Conservation (phyloP, 2,888 invertebrate species). For the Monoplex corrugatus region DNA sequence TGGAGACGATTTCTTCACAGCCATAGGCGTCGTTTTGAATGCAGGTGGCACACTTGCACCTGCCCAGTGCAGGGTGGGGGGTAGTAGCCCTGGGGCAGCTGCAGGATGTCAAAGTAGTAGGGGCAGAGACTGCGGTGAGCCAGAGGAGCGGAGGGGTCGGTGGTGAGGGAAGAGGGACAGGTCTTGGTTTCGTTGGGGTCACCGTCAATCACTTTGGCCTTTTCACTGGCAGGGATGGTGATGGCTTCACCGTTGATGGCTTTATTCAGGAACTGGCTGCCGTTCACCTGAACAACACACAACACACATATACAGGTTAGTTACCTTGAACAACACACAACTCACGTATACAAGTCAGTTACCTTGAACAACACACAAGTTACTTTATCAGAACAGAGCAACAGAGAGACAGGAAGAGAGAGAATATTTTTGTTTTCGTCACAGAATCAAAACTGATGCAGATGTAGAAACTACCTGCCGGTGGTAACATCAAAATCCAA, state of each 20-base stretch:
- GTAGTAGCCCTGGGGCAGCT: slow-evolving; percentile 44
- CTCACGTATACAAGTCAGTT: too few species aligned
- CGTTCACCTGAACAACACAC: background rate
- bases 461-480: too few species aligned
- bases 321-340: background rate
- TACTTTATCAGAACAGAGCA: too few species aligned
- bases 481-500: too few species aligned
- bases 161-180: slow-evolving; percentile 28
- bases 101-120: slow-evolving; percentile 34
- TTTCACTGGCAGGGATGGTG: background rate
- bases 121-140: slow-evolving; percentile 41
- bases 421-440: too few species aligned
- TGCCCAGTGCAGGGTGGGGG: slow-evolving; percentile 21
- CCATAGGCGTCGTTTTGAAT: slow-evolving; percentile 5
- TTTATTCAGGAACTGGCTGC: background rate
- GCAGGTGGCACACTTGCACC: slow-evolving; percentile 40
- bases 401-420: too few species aligned
- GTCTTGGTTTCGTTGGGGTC: slow-evolving; percentile 39
- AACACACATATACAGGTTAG: background rate
- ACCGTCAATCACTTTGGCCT: too few species aligned
- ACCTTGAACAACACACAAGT: too few species aligned
- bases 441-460: too few species aligned
- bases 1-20: slow-evolving; percentile 6
- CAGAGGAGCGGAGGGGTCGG: slow-evolving; percentile 3
- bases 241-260: background rate